Base-by-base conservation (phyloP, 1,140 invertebrate species). In the Drosophila oshimai region DNA sequence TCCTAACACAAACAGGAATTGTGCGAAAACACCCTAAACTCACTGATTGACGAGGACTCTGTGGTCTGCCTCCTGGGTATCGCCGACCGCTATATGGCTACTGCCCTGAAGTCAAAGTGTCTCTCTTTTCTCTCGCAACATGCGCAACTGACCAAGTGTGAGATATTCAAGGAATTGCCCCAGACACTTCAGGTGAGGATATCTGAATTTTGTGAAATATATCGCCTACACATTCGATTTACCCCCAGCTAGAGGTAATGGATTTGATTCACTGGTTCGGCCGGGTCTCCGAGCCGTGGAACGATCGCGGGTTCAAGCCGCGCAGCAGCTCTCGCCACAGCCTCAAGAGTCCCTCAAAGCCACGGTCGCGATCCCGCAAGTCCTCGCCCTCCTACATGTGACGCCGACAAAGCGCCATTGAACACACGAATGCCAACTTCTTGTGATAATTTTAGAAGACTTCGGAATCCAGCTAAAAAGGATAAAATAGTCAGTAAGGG, bases 61-160 rank as follows among this genome's bases (percentile, higher is more conserved):
- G 94, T 93, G 2, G 90, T 95, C 33, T 95, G 93, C 83, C 91
- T 95, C 4, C 87, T 95, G 18, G 93, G 93, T 50, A 92, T 95
- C 65, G 94, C 94, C 5, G 94, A 95, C 90, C 94, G 94, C 61
- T 94, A 93, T 67, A 93, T 93, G 86, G 94, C 94, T 20, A 92
- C 91, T 42, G 90, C 91, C 6, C 89, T 95, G 22, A 93, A 93
- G 90, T 94, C 94, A 86, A 92, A 80, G 75, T 92, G 89, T 61
- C 86, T 94, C 39, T 91, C 90, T 45, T 94, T 92, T 79, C 91
- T 94, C 17, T 91, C 92, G 15, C 90, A 92, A 60, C 92, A 95
- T 81, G 92, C 93, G 15, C 91, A 92, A 50, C 74, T 95, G n/a
- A 93, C 93, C 31, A 93, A 93, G 47, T 92, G 91, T 76, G 94